Base-by-base conservation (phyloP, 2,113 vertebrate species). In the Notechis scutatus region DNA sequence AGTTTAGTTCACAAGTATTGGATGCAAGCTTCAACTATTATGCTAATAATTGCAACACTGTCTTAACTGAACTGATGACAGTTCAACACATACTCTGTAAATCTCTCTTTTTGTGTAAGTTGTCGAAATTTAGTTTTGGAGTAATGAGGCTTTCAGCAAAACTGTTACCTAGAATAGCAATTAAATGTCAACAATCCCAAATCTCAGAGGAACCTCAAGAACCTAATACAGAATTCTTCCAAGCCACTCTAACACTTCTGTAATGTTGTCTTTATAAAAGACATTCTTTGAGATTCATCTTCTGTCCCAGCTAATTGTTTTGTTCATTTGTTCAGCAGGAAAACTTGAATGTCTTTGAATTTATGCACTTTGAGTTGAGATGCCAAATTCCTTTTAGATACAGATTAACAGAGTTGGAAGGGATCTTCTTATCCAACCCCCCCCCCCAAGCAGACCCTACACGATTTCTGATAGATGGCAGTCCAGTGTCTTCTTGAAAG, bases 41-140 rank as follows among this genome's bases (percentile, higher is more conserved):
- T 50, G 9, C 45, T 55, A 24, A 56, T 0, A 0, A 5, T 5
- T 29, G 2, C 18, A 45, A 74, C 50, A 9, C 11, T 81, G 7
- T 34, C 85, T 88, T 92, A 59, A 50, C 52, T 88, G 55, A 92
- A 92, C 52, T 88, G 52, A 5, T 23, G 87, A 55, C 3, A 3
- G 8, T 42, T 21, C 18, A 81, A 21, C 74, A 81, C 6, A 42
- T 21, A 42, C 3, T 81, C 18, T 39, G n/a, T 8, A 81, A 39
- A 39, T 20, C 15, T 81, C 14, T 74, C 15, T 39, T 39, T 39
- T 34, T 81, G 15, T 21, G 34, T 42, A 39, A 21, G 0, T 42
- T 23, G 20, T 81, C 3, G 34, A 42, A 42, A 81, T 42, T 81
- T 42, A 42, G 7, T 42, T 81, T 42, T 39, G 74, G 34, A 81